Evolutionary conservation across 2,797 vertebrate genomes (phyloP).

Genomic region (Peromyscus eremicus): DNA sequence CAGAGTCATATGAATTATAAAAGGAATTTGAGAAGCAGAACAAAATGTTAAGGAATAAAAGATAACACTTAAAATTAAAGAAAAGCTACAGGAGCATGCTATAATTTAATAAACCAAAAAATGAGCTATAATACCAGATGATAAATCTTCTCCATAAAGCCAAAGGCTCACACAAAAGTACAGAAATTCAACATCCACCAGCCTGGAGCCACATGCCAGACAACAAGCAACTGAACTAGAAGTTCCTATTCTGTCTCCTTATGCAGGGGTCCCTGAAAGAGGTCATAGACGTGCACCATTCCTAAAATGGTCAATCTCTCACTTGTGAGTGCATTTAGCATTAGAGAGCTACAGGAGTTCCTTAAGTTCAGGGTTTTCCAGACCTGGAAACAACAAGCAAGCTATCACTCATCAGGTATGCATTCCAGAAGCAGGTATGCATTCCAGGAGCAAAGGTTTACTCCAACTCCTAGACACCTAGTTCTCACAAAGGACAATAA

Average conservation of each 20-base stretch:
- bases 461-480: neutral
- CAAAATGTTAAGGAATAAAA: neutral
- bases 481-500: neutral
- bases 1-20: neutral
- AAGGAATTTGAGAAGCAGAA: neutral
- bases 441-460: neutral
- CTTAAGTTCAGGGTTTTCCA: neutral
- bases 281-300: neutral
- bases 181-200: neutral
- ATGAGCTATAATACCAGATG: neutral
- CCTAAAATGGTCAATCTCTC: neutral
- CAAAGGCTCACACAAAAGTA: neutral
- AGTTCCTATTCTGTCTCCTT: neutral
- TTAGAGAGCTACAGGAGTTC: fast-evolving
- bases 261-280: neutral
- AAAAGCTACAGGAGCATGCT: no score
- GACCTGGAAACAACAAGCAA: neutral
- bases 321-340: no score
- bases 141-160: neutral
- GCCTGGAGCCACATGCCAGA: neutral
- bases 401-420: neutral
- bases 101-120: neutral
- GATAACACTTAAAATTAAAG: neutral
- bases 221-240: neutral
- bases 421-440: neutral